Evolutionary conservation across 2,797 vertebrate genomes (phyloP), one percentile per base, ranked within the genome.

Genomic region (Loris lydekkerianus): DNA sequence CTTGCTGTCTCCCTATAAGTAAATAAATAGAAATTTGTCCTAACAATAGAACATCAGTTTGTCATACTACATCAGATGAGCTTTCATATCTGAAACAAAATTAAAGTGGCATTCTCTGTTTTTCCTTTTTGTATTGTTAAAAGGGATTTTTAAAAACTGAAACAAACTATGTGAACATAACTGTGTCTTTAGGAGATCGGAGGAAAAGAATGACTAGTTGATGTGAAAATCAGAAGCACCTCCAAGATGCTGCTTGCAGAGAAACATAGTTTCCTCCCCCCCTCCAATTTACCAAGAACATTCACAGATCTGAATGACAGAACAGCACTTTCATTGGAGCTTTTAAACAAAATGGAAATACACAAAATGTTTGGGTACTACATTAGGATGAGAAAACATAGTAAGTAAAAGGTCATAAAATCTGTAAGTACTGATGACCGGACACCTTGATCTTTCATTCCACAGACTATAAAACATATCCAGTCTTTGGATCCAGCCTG

Each of bases 71-170:
- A 89, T 69, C 37, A 40, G 15, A 87, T 56, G 6, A 43, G 3
- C 1, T 2, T 89, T 94, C 31, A 69, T 10, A 20, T 80, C 29
- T 83, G 29, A 91, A 82, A 83, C 94, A 75, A 86, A 92, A 87
- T 69, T 49, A 53, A 85, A 92, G 31, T 73, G 34, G 0, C 1
- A 29, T 20, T 9, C 40, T 2, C 3, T 43, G 10, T 20, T n/a
- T 85, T 49, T 10, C 10, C 65, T 3, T 8, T 82, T 40, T 7
- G 49, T 49, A 49, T 75, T 65, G 10, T 84, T 37, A 7, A 21
- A 10, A 82, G 4, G 85, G 1, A 7, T 73, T 92, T 58, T 72
- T 43, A 43, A 43, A 43, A 43, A 9, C 11, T 43, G 58, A 86
- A 89, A 53, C 31, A 91, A 53, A 69, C 14, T 10, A 31, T 37